Evolutionary conservation across 1,140 invertebrate species (phyloP), one percentile per base, ranked within the genome.

Genomic region (Meloidogyne hapla): DNA sequence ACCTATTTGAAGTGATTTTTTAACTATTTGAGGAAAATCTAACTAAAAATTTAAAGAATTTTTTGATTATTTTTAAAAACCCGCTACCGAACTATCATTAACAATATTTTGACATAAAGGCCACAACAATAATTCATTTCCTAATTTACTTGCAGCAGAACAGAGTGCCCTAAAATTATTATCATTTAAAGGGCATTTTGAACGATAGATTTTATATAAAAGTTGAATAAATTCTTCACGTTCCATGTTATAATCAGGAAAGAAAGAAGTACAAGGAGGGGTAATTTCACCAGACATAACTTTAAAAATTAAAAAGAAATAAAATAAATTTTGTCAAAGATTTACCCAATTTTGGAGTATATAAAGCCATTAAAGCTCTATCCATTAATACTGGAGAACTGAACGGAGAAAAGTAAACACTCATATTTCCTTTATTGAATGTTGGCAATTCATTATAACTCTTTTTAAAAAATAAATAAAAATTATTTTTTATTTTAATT

Each of bases 101-200:
- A 56, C n/a, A 56, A 56, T 56, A 56, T 56, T 56, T 56, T 56
- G 18, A 8, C n/a, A 56, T 56, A 56, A n/a, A 2, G 48, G 48
- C 48, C 48, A 56, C 8, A 56, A n/a, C n/a, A 56, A 56, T 18
- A 56, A 56, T 8, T 56, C 48, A 56, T 56, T 56, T 18, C 48
- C 48, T 21, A 56, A 56, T 56, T 56, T 56, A 56, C 48, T 56
- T 5, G 48, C 48, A 56, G 48, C 48, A 56, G 48, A 56, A 56
- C 48, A 56, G 4, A 56, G 18, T 56, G 48, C 18, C 18, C n/a
- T 21, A 56, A 56, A 56, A 21, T 56, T 56, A 56, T 13, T 18
- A 56, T 56, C 48, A 56, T 56, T 56, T n/a, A 56, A 21, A n/a
- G 48, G 48, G n/a, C 48, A 56, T 56, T 56, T 56, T 56, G 48